Evolutionary conservation across 2,888 invertebrate genomes (phyloP).

Genomic region (Cotesia congregata): DNA sequence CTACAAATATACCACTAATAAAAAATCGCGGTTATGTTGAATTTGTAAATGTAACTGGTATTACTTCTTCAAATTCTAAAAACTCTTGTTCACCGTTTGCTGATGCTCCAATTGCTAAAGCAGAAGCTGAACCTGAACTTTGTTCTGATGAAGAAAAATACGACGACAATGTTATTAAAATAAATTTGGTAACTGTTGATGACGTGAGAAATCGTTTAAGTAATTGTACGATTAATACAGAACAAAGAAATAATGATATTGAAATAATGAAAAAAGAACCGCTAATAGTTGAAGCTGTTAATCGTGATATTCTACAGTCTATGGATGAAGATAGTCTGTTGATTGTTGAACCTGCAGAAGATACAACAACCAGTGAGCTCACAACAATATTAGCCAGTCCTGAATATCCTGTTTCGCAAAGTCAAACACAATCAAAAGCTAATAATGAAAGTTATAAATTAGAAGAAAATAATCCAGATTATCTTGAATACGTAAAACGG

Average conservation of each 20-base stretch:
- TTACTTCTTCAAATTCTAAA: slow-evolving; percentile 41
- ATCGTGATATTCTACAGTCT: slow-evolving; percentile 60
- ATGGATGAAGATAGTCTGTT: slow-evolving; percentile 76
- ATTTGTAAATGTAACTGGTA: slow-evolving; percentile 73
- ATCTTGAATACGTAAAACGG: slow-evolving; percentile 77
- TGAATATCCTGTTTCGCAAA: slow-evolving; percentile 60
- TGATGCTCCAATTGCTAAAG: slow-evolving; percentile 63
- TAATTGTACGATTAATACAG: slow-evolving; percentile 48
- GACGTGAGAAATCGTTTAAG: slow-evolving; percentile 61
- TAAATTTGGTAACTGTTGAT: slow-evolving; percentile 65
- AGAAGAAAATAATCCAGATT: slow-evolving; percentile 66
- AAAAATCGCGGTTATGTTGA: slow-evolving; percentile 79
- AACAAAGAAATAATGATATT: background rate
- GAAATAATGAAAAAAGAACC: slow-evolving; percentile 57
- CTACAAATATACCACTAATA: slow-evolving; percentile 72
- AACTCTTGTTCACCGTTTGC: slow-evolving; percentile 10
- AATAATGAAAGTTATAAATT: slow-evolving; percentile 47
- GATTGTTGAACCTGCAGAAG: slow-evolving; percentile 74
- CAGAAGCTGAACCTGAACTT: slow-evolving; percentile 62
- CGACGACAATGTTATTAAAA: slow-evolving; percentile 62
- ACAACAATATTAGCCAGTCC: slow-evolving; percentile 74
- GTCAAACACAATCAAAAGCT: slow-evolving; percentile 32
- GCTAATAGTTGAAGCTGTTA: slow-evolving; percentile 69
- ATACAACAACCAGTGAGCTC: slow-evolving; percentile 73
- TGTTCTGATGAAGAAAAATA: slow-evolving; percentile 59